Conservation (phyloP, 92 coral and sea anemone genomes). For the Heteractis magnifica region DNA sequence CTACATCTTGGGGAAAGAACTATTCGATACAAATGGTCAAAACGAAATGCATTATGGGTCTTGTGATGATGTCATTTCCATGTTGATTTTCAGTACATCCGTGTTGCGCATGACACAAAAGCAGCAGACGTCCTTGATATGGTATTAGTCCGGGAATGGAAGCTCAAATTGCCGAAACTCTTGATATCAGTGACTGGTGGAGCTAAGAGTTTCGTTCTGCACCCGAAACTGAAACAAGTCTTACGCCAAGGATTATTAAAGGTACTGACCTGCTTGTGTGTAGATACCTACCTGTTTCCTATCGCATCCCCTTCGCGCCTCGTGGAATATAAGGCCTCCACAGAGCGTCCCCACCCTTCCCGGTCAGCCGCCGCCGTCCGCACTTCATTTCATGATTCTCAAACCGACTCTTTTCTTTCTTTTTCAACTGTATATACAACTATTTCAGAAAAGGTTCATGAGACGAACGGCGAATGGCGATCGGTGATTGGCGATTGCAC, state of each 20-base stretch:
- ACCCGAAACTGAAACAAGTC: constrained; percentile 79
- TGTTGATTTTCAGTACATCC: constrained; percentile 53
- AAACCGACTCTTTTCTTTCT: no score
- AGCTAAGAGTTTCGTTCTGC: constrained; percentile 77
- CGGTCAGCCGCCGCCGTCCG: no score
- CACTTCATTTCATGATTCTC: no score
- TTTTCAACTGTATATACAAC: no score
- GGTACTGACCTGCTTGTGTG: constrained; percentile 20
- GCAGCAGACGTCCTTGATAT: constrained; percentile 54
- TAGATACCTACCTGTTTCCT: no score
- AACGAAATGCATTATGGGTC: no score
- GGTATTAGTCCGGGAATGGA: constrained; percentile 62
- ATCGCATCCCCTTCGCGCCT: not conserved
- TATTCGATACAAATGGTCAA: not conserved
- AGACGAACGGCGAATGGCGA: no score
- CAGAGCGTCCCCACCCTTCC: no score
- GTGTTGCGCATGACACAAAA: constrained; percentile 72
- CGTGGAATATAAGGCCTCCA: no score
- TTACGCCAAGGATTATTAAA: constrained; percentile 73
- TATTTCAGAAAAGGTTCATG: no score
- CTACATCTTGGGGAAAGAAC: not conserved
- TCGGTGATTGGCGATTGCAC: no score
- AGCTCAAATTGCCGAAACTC: constrained; percentile 68
- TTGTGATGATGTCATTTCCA: not conserved
- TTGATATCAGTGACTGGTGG: constrained; percentile 91